Percentiles rank a stretch among this genome's conserved stretches.
Evolutionary conservation across 2,888 invertebrate genomes (phyloP).

Genomic region (Lepidochitona cinerea): DNA sequence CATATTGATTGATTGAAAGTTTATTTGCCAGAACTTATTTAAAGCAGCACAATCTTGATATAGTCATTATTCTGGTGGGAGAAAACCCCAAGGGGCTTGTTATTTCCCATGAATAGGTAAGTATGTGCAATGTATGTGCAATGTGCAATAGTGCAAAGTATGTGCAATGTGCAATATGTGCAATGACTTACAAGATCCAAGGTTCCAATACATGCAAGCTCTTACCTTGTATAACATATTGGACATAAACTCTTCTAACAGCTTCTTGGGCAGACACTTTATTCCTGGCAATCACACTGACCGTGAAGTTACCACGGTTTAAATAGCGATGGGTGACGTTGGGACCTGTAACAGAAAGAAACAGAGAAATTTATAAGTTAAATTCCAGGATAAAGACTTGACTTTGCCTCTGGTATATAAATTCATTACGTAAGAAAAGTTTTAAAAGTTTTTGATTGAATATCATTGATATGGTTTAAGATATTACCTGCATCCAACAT

Average conservation of each 20-base stretch:
- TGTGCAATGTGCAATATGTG: too few relatives aligned
- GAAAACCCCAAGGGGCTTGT: too few relatives aligned
- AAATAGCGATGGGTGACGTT: conserved; percentile 43
- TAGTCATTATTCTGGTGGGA: too few relatives aligned
- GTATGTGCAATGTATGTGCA: too few relatives aligned
- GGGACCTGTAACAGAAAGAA: conserved; percentile 41
- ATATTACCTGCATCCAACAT: conserved; percentile 35
- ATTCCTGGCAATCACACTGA: conserved; percentile 60
- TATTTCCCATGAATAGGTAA: too few relatives aligned
- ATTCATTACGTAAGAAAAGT: neutral
- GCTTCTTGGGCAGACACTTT: conserved; percentile 38
- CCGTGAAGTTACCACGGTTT: conserved; percentile 41
- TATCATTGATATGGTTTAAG: too few relatives aligned
- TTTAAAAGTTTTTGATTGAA: neutral
- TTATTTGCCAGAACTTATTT: too few relatives aligned
- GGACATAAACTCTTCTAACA: conserved; percentile 37
- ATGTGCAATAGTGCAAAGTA: too few relatives aligned
- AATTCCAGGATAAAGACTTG: neutral
- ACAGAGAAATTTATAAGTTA: neutral
- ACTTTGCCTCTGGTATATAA: neutral
- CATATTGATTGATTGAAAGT: too few relatives aligned
- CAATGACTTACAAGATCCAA: too few relatives aligned
- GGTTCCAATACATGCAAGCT: too few relatives aligned
- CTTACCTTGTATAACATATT: conserved; percentile 53
- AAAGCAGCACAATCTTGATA: too few relatives aligned